Evolutionary conservation across 2,888 invertebrate genomes (phyloP).

Genomic region (Gymnosoma rotundatum): DNA sequence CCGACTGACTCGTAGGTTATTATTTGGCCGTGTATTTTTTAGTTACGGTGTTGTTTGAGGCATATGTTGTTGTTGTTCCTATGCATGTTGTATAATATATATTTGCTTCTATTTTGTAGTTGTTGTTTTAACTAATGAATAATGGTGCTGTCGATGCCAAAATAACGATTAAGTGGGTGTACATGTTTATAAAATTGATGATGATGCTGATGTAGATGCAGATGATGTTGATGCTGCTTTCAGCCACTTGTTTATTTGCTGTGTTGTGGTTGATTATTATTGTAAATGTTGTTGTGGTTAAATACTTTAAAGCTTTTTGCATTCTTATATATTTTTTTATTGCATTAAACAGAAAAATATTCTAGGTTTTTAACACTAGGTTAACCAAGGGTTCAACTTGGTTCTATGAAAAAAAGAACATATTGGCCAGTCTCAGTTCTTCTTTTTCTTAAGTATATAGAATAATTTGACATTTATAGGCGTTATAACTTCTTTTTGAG

Average conservation of each 20-base stretch:
- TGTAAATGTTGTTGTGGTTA: background rate
- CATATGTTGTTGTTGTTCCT: slow-evolving; percentile 17
- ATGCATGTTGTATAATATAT: slow-evolving; percentile 5
- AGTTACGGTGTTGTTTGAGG: slow-evolving; percentile 49
- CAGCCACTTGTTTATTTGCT: slow-evolving; percentile 19
- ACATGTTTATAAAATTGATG: slow-evolving; percentile 56
- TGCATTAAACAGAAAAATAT: background rate
- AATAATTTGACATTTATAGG: too few species aligned
- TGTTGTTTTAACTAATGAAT: slow-evolving; percentile 57
- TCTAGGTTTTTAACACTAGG: background rate
- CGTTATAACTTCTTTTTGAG: too few species aligned
- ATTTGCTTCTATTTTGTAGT: slow-evolving; percentile 2
- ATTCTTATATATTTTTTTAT: background rate
- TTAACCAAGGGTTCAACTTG: too few species aligned
- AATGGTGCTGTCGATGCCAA: slow-evolving; percentile 66
- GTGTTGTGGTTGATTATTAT: slow-evolving; percentile 34
- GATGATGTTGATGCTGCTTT: background rate
- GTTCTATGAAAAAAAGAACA: too few species aligned
- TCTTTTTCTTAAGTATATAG: too few species aligned
- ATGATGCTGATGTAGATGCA: slow-evolving; percentile 33
- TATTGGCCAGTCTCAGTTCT: too few species aligned
- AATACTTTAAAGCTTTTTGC: slow-evolving; percentile 6
- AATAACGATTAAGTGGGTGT: slow-evolving; percentile 66
- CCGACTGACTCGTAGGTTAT: too few species aligned
- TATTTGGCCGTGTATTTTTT: slow-evolving; percentile 30